phyloP scores from a whole-genome alignment of 2,888 invertebrate species.

The Luperina testacea region DNA sequence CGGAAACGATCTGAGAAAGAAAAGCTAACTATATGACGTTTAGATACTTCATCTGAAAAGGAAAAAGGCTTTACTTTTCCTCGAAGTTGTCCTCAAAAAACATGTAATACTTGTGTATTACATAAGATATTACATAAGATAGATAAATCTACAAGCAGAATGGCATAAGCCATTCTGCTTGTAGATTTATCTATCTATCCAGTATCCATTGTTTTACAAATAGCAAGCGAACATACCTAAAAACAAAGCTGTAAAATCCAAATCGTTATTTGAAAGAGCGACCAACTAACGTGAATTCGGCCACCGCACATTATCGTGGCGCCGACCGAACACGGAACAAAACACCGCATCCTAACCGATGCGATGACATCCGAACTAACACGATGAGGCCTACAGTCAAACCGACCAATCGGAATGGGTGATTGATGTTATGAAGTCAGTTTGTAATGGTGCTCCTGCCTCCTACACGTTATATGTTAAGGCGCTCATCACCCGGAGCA shows the following conservation, averaged over 20 bases:
- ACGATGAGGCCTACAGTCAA: constrained; percentile 19
- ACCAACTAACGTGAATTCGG: constrained; percentile 10
- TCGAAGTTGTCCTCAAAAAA: background rate
- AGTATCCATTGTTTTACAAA: constrained; percentile 1
- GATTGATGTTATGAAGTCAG: constrained; percentile 5
- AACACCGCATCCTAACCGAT: constrained; percentile 27
- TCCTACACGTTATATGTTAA: background rate
- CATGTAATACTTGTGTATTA: too few species aligned
- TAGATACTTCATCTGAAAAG: constrained; percentile 7
- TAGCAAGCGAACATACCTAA: constrained; percentile 10
- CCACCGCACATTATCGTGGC: constrained; percentile 35
- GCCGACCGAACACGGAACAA: constrained; percentile 12
- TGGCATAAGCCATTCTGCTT: constrained; percentile 3
- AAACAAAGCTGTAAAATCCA: constrained; percentile 23
- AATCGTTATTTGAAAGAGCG: constrained; percentile 27
- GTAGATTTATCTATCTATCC: background rate
- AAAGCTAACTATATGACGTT: constrained; percentile 8
- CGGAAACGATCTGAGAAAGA: constrained; percentile 10
- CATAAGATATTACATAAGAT: too few species aligned
- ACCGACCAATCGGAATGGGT: constrained; percentile 7
- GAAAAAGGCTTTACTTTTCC: constrained; percentile 11
- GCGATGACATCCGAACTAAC: constrained; percentile 46
- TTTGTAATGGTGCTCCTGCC: constrained; percentile 1
- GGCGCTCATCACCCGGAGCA: background rate
- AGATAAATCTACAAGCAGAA: too few species aligned